Base-by-base conservation (phyloP, 92 coral and sea anemone genomes). In the Phymanthus crucifer region DNA sequence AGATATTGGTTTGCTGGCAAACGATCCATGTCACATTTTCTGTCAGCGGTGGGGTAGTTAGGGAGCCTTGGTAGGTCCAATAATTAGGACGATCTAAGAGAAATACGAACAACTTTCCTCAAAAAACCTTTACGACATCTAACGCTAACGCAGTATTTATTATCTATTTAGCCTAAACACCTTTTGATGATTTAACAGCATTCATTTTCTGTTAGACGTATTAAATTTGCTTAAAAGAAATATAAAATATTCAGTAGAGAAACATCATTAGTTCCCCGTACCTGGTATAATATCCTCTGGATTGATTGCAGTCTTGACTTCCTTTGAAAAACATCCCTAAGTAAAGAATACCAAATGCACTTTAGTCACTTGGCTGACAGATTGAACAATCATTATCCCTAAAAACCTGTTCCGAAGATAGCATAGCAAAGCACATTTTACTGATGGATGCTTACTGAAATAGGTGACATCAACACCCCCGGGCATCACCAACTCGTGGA, bases 1-100 rank as follows among this genome's bases (percentile, higher is more conserved):
- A 50, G 47, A 48, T 35, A 79, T 40, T 46, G 24, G 77, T 33
- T 38, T 73, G 45, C 66, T 86, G 84, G 9, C 77, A 89, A 68
- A 89, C 70, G 23, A 89, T 75, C 93, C 93, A 89, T 11, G 93
- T 85, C 34, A 89, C 93, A 74, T 89, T 89, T 74, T 89, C 93
- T 29, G 87, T 82, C 31, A 89, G 71, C 38, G 93, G 93, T 27
- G 93, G 93, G 21, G 93, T 89, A 19, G 90, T 89, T 1, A 89
- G 87, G 31, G 93, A 89, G 2, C 93, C 93, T 35, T 78, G 87
- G 80, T 89, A 89, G 6, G 90, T 85, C 93, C 93, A 89, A 43
- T 85, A 89, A 18, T 72, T 47, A n/a, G 56, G 66, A 76, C 37
- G 52, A 50, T 66, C 93, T 89, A 2, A 13, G 54, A 72, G 4